Conservation (phyloP, 1,140 invertebrate species). For the Coptotermes formosanus region DNA sequence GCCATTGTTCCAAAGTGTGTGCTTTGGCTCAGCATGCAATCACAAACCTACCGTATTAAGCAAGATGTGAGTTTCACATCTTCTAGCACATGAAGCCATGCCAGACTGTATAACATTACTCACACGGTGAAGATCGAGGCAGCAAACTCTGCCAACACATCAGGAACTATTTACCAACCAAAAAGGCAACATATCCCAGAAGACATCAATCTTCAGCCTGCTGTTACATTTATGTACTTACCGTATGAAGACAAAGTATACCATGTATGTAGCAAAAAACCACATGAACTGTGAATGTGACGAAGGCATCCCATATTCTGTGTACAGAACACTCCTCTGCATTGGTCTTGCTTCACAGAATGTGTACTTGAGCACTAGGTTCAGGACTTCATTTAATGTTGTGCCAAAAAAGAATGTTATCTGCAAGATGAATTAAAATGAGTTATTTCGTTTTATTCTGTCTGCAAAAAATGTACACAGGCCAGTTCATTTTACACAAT, state of each 20-base stretch:
- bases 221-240: conserved; percentile 43
- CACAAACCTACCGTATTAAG: too few species aligned
- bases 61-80: too few species aligned
- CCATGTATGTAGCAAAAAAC: conserved; percentile 85
- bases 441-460: too few species aligned
- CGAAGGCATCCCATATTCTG: conserved; percentile 94
- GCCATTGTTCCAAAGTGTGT: too few species aligned
- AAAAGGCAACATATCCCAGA: background rate
- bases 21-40: too few species aligned
- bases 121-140: too few species aligned
- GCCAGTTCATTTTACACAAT: too few species aligned
- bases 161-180: too few species aligned
- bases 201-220: background rate
- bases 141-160: too few species aligned
- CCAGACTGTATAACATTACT: too few species aligned
- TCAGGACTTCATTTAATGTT: conserved; percentile 74
- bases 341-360: conserved; percentile 79
- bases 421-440: conserved; percentile 53
- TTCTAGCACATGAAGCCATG: too few species aligned
- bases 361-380: conserved; percentile 78
- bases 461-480: too few species aligned
- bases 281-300: conserved; percentile 90
- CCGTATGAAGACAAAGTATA: conserved; percentile 86
- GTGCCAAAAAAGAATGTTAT: conserved; percentile 82
- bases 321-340: conserved; percentile 63